phyloP scores from a whole-genome alignment of 2,888 invertebrate species.

The Carpatolechia fugitivella region DNA sequence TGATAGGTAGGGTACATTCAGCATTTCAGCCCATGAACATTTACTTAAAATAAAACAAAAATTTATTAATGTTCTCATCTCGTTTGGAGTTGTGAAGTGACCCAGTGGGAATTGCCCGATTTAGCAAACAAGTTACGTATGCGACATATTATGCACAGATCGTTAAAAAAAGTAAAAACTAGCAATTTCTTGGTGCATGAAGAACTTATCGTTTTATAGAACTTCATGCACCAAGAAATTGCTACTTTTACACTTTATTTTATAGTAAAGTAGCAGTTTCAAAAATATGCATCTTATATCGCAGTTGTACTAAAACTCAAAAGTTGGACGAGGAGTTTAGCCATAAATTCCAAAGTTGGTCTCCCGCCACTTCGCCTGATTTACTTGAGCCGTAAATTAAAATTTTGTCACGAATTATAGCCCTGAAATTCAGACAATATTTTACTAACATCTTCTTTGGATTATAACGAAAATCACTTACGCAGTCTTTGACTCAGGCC shows the following conservation, averaged over 20 bases:
- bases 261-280: background rate
- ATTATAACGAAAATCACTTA: background rate
- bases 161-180: too few species aligned
- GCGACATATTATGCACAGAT: too few species aligned
- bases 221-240: background rate
- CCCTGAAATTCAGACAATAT: slow-evolving; percentile 9
- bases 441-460: background rate
- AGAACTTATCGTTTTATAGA: too few species aligned
- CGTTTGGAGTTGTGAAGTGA: too few species aligned
- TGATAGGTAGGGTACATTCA: too few species aligned
- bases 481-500: background rate
- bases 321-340: slow-evolving; percentile 5
- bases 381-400: slow-evolving; percentile 15
- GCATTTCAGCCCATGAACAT: too few species aligned
- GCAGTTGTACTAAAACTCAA: slow-evolving; percentile 3
- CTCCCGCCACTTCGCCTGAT: slow-evolving; percentile 2
- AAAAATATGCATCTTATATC: background rate
- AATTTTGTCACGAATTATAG: slow-evolving; percentile 11
- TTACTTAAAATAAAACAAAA: too few species aligned
- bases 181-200: too few species aligned
- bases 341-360: slow-evolving; percentile 9
- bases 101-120: background rate
- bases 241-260: background rate
- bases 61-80: background rate
- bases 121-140: too few species aligned